Evolutionary conservation across 2,888 invertebrate genomes (phyloP), one percentile per base, ranked within the genome.

Genomic region (Litoditis marina): DNA sequence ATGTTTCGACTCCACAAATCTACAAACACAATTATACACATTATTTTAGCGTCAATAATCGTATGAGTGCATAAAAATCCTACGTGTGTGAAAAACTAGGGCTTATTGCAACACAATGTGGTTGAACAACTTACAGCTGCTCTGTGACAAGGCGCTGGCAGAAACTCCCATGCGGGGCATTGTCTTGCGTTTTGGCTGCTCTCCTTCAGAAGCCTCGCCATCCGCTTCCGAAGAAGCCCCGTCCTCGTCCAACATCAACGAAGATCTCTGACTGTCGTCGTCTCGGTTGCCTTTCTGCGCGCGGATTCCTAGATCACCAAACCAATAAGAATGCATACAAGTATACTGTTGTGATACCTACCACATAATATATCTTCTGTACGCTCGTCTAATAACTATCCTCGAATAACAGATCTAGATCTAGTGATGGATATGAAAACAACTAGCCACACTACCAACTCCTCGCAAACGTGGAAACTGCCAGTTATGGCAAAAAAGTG

Each of bases 221-320:
- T 73, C 73, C 16, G 72, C 73, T 58, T 72, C 72, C 7, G 71
- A 72, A 36, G 71, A 72, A 16, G 63, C 66, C 25, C 66, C 47
- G 25, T 53, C 69, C 16, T 70, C 71, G 31, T 72, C 75, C 55
- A 70, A 63, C 71, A 75, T 72, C 25, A 75, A 51, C 2, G 75
- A 75, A 27, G 75, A 75, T 13, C 75, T 67, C 27, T 75, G 75
- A 50, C 73, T 73, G 46, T 73, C 70, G 46, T 75, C 75, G 59
- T 75, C 75, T 2, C 68, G 68, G 47, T 67, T 69, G n/a, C 71
- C 69, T 34, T 62, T 58, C 30, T 68, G 59, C 8, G 63, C 67
- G 31, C 69, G 67, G 47, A 63, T 57, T 7, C 65, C 68, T 63
- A 32, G 44, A 34, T n/a, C n/a, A 19, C 2, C n/a, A 2, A 27